Percentiles rank a stretch among this genome's conserved stretches.
Evolutionary conservation across 2,888 invertebrate species (phyloP).

Genomic region (Dugesia japonica): DNA sequence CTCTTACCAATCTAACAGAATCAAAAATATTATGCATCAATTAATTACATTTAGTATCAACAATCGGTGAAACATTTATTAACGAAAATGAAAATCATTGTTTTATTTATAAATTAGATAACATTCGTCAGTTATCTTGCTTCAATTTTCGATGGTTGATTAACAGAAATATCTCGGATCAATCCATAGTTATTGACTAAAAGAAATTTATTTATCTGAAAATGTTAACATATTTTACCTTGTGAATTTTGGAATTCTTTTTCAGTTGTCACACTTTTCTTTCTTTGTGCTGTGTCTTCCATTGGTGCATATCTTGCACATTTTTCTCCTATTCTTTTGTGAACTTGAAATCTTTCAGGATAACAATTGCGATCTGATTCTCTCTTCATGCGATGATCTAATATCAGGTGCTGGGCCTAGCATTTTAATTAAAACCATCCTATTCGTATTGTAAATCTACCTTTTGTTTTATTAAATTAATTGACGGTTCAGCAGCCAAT

Average conservation of each 20-base stretch:
- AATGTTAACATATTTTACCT: neutral
- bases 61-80: no score
- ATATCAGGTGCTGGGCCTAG: neutral
- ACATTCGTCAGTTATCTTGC: constrained; percentile 6
- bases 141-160: neutral
- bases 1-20: no score
- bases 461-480: constrained; percentile 42
- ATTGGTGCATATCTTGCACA: neutral
- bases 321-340: neutral
- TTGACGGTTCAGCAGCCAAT: constrained; percentile 41
- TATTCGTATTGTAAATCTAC: constrained; percentile 37
- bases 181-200: neutral
- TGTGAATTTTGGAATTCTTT: neutral
- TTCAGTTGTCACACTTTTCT: neutral
- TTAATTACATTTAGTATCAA: no score
- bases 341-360: constrained; percentile 1
- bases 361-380: neutral
- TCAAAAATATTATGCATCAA: no score
- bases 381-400: neutral
- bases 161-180: neutral
- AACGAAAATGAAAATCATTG: no score
- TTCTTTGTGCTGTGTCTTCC: neutral
- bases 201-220: neutral
- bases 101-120: no score
- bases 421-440: neutral